Base-by-base conservation (phyloP, 2,888 invertebrate species). In the Nomada fabriciana region DNA sequence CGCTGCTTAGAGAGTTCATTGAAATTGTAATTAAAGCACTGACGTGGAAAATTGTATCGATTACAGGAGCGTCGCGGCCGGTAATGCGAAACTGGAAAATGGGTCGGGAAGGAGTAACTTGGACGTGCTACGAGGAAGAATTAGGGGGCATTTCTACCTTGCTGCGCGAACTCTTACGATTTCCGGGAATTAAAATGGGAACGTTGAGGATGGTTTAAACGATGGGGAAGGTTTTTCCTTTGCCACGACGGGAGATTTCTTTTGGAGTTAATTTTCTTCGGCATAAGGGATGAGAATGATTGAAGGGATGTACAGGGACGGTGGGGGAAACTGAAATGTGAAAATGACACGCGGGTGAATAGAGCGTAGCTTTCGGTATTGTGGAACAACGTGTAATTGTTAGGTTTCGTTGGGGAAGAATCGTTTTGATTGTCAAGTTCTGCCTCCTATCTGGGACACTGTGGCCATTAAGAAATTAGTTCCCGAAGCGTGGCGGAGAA, bases 1-100 rank as follows among this genome's bases (percentile, higher is more conserved):
- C 25, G 25, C 7, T 63, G 77, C 47, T 76, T 76, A 67, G 67
- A 68, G 20, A 55, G 60, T 76, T 78, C 55, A 68, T 76, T 50
- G 47, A 42, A 50, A 76, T 36, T 42, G 64, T 47, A 71, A 72
- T 76, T 64, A 64, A 76, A 36, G 20, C 15, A 23, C 25, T 15
- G 72, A 64, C 61, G 29, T 18, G 23, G 61, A 50, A 47, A 15
- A 47, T 36, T 63, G 29, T 55, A 55, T 47, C 47, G 15, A 76
- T 50, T 63, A 43, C 10, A 47, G 25, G 25, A 59, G 18, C 18
- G 57, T 43, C n/a, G 20, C 11, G 43, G 25, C 20, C 29, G 53
- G 36, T 42, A 57, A 73, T 29, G 42, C 43, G 50, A 43, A 60
- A 52, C 11, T 50, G 42, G 60, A n/a, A 52, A 60, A 68, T 11